phyloP scores from a whole-genome alignment of 2,888 invertebrate species.

The Scaeva pyrastri region DNA sequence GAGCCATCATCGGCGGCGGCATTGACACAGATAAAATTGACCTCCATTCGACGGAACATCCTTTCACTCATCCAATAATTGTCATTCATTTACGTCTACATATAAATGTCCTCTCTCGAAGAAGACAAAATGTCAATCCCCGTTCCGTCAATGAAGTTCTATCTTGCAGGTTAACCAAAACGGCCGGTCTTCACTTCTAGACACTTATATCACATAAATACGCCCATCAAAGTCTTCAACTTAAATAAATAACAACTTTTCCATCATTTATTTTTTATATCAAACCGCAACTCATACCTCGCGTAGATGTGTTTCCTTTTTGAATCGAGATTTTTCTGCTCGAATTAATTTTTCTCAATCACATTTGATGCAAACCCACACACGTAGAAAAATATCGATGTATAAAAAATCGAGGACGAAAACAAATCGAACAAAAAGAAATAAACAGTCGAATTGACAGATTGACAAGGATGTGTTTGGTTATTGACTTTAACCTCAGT shows the following conservation, averaged over 20 bases:
- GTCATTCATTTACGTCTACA: too few species aligned
- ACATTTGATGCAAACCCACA: neutral
- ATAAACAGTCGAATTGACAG: conserved; percentile 19
- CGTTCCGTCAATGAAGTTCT: too few species aligned
- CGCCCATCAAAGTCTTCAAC: conserved; percentile 11
- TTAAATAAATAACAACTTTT: conserved; percentile 2
- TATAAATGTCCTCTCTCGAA: too few species aligned
- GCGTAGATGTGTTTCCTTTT: conserved; percentile 26
- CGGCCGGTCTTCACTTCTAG: too few species aligned
- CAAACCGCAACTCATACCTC: neutral
- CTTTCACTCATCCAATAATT: too few species aligned
- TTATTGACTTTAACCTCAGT: conserved; percentile 44
- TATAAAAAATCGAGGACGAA: conserved; percentile 47
- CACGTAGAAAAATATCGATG: conserved; percentile 18
- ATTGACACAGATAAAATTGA: too few species aligned
- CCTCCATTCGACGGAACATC: too few species aligned
- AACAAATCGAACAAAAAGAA: neutral
- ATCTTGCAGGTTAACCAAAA: too few species aligned
- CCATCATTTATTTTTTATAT: neutral
- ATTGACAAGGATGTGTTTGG: conserved; percentile 52
- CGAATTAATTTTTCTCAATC: conserved; percentile 49
- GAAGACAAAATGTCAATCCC: too few species aligned
- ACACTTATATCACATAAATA: neutral
- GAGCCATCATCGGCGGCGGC: too few species aligned
- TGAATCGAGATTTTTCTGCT: conserved; percentile 52